phyloP scores from a whole-genome alignment of 2,113 vertebrate genomes.

The Tapirus terrestris region DNA sequence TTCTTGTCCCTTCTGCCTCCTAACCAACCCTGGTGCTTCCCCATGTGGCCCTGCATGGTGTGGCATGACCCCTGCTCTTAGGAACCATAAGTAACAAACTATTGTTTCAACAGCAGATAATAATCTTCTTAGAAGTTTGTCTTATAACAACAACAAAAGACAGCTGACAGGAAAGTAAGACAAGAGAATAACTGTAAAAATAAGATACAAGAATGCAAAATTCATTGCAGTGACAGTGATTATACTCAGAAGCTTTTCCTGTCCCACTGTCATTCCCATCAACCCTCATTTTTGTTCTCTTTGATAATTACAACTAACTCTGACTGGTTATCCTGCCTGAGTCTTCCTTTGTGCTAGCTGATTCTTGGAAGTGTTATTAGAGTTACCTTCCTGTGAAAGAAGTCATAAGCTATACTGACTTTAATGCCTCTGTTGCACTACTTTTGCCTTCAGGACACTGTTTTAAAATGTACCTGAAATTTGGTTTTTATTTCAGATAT shows the following conservation, averaged over 20 bases:
- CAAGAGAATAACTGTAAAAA: not conserved
- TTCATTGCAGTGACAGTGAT: not conserved
- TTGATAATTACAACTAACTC: not conserved
- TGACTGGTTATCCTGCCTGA: not conserved
- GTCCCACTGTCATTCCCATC: no score
- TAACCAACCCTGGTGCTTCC: not conserved
- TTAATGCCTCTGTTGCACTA: not conserved
- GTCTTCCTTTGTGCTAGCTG: not conserved
- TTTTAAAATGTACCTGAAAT: not conserved
- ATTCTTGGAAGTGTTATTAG: not conserved
- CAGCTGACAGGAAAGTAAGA: not conserved
- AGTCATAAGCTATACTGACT: not conserved
- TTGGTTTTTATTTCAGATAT: not conserved
- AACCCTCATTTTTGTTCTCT: not conserved
- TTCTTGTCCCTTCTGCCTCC: not conserved
- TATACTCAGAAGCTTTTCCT: not conserved
- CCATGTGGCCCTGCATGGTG: no score
- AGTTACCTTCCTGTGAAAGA: not conserved
- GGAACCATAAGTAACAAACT: not conserved
- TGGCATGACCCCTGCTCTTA: not conserved
- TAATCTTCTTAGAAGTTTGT: not conserved
- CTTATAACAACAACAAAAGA: not conserved
- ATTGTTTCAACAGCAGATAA: not conserved
- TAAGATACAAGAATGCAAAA: not conserved
- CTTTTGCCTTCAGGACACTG: not conserved